A percentile compares a stretch with the other conserved stretches of the same genome.
Evolutionary conservation across 2,113 vertebrate species (phyloP).

Genomic region (Microcebus jonahi): DNA sequence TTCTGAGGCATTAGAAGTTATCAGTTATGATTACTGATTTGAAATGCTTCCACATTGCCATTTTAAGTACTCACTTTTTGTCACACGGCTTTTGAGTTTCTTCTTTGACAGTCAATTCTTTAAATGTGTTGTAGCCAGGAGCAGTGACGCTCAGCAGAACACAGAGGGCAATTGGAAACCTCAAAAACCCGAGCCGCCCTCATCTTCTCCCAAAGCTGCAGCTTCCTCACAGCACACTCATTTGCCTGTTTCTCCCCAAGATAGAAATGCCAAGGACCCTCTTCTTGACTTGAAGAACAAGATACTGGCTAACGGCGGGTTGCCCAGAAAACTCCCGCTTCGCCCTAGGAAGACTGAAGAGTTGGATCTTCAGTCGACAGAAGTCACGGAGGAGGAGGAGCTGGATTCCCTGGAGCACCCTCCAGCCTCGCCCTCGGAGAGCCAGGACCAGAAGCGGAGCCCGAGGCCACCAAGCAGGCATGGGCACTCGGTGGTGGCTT

Average conservation of each 20-base stretch:
- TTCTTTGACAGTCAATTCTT: background rate
- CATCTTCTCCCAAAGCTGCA: conserved; percentile 60
- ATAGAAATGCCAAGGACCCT: conserved; percentile 73
- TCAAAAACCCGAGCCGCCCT: conserved; percentile 66
- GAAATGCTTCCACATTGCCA: background rate
- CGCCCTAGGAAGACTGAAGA: conserved; percentile 67
- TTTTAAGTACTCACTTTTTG: background rate
- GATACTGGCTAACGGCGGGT: conserved; percentile 69
- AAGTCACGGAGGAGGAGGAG: conserved; percentile 72
- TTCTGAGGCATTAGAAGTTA: background rate
- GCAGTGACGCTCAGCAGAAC: conserved; percentile 75
- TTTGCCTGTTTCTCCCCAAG: conserved; percentile 37
- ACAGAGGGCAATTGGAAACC: conserved; percentile 74
- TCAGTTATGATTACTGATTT: background rate
- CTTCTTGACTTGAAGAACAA: conserved; percentile 84
- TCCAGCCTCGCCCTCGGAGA: conserved; percentile 59
- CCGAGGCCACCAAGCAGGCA: conserved; percentile 85
- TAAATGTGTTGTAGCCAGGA: conserved; percentile 83
- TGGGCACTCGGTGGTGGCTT: conserved; percentile 86
- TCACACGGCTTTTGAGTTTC: conserved; percentile 11
- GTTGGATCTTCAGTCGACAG: conserved; percentile 76
- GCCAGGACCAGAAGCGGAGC: conserved; percentile 75
- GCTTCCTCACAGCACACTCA: conserved; percentile 75
- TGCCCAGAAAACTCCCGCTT: conserved; percentile 73
- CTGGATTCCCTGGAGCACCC: conserved; percentile 54